Evolutionary conservation across 64 coral and sea anemone species (phyloP).

Genomic region (Montipora sp.): DNA sequence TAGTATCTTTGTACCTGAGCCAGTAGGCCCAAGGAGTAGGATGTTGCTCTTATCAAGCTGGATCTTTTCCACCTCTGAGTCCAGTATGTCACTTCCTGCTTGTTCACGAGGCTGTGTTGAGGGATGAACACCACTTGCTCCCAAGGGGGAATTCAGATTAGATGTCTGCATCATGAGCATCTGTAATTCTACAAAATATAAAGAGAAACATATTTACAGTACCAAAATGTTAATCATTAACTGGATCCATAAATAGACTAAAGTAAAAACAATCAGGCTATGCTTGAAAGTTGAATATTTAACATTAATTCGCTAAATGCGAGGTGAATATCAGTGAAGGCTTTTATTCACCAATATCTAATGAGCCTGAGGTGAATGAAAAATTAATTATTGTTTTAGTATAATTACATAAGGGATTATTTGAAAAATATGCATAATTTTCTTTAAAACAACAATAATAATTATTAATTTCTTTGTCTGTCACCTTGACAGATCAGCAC

Average conservation of each 20-base stretch:
- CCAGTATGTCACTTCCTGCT: conserved; percentile 92
- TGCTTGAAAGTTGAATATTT: too few species aligned
- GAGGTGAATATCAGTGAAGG: too few species aligned
- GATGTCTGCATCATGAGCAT: conserved; percentile 91
- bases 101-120: conserved; percentile 39
- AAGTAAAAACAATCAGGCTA: too few species aligned
- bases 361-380: too few species aligned
- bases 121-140: conserved; percentile 88
- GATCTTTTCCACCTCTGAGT: conserved; percentile 83
- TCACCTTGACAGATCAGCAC: too few species aligned
- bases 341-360: too few species aligned
- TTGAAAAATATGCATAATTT: too few species aligned
- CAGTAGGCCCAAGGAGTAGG: conserved; percentile 90
- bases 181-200: conserved; percentile 75
- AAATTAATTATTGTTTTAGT: too few species aligned
- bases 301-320: too few species aligned
- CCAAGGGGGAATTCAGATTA: conserved; percentile 91
- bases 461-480: too few species aligned
- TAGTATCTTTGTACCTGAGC: conserved; percentile 68
- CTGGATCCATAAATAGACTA: not conserved
- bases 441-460: too few species aligned
- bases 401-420: too few species aligned
- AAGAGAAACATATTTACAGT: not conserved
- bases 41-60: conserved; percentile 97
- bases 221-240: not conserved